Base-by-base conservation (phyloP, 2,888 invertebrate species). In the Coremacera marginata region DNA sequence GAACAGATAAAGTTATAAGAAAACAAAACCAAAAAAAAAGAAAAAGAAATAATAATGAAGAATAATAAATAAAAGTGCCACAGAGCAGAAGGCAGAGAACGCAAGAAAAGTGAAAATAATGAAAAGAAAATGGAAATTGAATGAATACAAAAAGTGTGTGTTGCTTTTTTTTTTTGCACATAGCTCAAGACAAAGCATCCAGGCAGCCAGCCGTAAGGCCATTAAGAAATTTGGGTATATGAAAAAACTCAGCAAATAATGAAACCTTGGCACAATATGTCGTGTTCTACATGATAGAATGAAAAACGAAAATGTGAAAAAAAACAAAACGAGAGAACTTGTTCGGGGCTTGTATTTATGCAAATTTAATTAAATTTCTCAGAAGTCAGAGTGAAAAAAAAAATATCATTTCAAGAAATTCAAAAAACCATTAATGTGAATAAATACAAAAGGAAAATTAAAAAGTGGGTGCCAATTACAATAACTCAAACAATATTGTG, bases 71-170 rank as follows among this genome's bases (percentile, higher is more conserved):
- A 37, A 22, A 68, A 52, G 57, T 22, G 9, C 34, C 55, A 44
- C 5, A 52, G 31, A 16, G 19, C 11, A n/a, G 25, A 68, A 44
- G 62, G 16, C 22, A 49, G 37, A 8, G 25, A 62, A 62, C 19
- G 25, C 8, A 55, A 19, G 67, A 67, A 67, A 55, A 9, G 9
- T 22, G 49, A 16, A 52, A 51, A 74, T 74, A 74, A 74, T 74
- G 74, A 67, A 57, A 67, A 55, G 67, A 74, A 74, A 74, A 74
- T 74, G 65, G 55, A 74, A 74, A 74, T 74, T 55, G 37, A 65
- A 65, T 74, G 74, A 25, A 31, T 19, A 25, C 11, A 67, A 67
- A 34, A 67, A 65, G 27, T 52, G 37, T 44, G 44, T 11, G 44
- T 44, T 11, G 11, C 5, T 9, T 57, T 57, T 57, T 25, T 55